Evolutionary conservation across 53 echinoderm and acorn worm genomes (phyloP).

Genomic region (Apostichopus leukothele): DNA sequence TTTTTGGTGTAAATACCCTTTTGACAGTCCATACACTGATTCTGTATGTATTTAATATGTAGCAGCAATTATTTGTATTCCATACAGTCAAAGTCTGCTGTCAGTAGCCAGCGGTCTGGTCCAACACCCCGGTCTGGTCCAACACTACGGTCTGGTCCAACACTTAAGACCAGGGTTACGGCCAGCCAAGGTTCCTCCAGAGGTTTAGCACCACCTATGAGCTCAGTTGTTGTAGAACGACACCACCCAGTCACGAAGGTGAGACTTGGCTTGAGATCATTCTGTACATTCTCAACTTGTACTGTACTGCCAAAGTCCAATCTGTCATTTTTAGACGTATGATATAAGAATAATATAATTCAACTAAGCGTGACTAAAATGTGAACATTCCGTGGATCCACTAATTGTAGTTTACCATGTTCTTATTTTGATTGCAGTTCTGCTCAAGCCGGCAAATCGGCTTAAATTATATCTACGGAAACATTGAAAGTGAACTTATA

Average conservation of each 20-base stretch:
- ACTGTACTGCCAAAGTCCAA: too few species aligned
- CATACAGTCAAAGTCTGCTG: not conserved
- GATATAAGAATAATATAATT: too few species aligned
- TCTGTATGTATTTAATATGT: too few species aligned
- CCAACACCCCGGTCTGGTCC: not conserved
- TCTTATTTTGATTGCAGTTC: too few species aligned
- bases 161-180: constrained; percentile 26
- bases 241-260: constrained; percentile 96
- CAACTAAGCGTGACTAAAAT: too few species aligned
- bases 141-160: not conserved
- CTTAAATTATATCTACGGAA: too few species aligned
- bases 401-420: too few species aligned
- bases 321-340: too few species aligned
- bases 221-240: constrained; percentile 90
- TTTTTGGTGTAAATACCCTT: not conserved
- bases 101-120: not conserved
- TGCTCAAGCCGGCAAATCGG: too few species aligned
- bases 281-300: too few species aligned
- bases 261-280: not conserved
- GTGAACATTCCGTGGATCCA: too few species aligned
- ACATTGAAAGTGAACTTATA: too few species aligned
- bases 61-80: not conserved
- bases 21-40: not conserved
- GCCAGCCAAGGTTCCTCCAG: constrained; percentile 37
- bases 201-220: constrained; percentile 90